A percentile compares a stretch with the other conserved stretches of the same genome.
Conservation (phyloP, 2,888 invertebrate species). For the Anoplius nigerrimus region DNA sequence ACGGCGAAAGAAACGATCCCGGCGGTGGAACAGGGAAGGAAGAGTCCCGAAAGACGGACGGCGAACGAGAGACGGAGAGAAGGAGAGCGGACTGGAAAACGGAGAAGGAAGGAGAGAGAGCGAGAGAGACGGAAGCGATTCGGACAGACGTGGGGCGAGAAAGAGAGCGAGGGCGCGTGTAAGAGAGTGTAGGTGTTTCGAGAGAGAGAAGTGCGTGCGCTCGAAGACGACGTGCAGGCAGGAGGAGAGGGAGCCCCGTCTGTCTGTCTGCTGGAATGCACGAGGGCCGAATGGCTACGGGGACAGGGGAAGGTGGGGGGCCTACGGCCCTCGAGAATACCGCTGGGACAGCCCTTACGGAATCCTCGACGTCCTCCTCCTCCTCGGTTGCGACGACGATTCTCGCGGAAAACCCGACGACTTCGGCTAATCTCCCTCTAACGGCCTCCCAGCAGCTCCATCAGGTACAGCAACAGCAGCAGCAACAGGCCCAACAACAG, state of each 20-base stretch:
- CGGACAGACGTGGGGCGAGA: slow-evolving; percentile 28
- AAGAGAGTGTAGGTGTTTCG: slow-evolving; percentile 47
- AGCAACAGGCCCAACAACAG: slow-evolving; percentile 49
- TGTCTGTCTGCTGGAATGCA: slow-evolving; percentile 57
- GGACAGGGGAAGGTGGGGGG: slow-evolving; percentile 51
- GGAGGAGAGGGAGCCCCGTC: slow-evolving; percentile 30
- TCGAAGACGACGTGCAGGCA: slow-evolving; percentile 2
- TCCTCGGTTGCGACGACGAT: slow-evolving; percentile 41
- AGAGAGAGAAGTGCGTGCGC: slow-evolving; percentile 49
- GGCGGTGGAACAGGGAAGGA: slow-evolving; percentile 16
- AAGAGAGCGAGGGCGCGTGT: slow-evolving; percentile 43
- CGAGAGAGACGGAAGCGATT: slow-evolving; percentile 11
- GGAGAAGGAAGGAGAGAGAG: slow-evolving; percentile 38
- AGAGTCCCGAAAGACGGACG: slow-evolving; percentile 5
- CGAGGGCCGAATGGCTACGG: slow-evolving; percentile 70
- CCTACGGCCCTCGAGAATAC: slow-evolving; percentile 53
- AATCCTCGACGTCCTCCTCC: slow-evolving; percentile 51
- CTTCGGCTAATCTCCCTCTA: slow-evolving; percentile 45
- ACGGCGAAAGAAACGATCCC: not conserved
- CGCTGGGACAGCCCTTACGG: slow-evolving; percentile 52
- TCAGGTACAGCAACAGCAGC: slow-evolving; percentile 36
- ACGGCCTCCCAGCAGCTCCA: slow-evolving; percentile 45
- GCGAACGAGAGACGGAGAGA: slow-evolving; percentile 13
- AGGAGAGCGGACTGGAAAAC: slow-evolving; percentile 31
- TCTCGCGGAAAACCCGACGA: slow-evolving; percentile 46